Percentiles rank a stretch among this genome's conserved stretches.
Conservation (phyloP, 2,113 vertebrate genomes). For the Chaenogobius annularis region DNA sequence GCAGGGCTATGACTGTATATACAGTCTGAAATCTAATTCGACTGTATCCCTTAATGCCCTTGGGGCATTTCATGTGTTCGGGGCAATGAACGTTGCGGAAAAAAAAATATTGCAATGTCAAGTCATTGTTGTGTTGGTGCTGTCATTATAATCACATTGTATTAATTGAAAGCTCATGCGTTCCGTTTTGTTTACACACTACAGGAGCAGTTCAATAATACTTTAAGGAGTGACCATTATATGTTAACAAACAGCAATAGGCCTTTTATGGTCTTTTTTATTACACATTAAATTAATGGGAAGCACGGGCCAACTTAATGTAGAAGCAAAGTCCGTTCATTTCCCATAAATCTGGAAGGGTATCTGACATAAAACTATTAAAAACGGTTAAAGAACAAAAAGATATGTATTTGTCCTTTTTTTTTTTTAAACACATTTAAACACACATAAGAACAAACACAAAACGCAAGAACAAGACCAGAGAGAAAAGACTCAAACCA, state of each 20-base stretch:
- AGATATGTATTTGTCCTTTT: too few species aligned
- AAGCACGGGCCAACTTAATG: neutral
- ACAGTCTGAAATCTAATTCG: constrained; percentile 13
- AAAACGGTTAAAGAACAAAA: neutral
- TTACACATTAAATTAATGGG: neutral
- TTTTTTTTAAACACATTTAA: too few species aligned
- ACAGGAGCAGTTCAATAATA: neutral
- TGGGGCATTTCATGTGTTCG: constrained; percentile 19
- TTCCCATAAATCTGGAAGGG: neutral
- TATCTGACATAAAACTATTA: too few species aligned
- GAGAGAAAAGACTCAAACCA: too few species aligned
- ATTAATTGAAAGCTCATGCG: neutral
- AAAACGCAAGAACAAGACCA: too few species aligned
- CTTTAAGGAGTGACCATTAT: neutral
- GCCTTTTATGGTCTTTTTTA: neutral
- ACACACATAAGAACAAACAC: too few species aligned
- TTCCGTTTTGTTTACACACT: neutral
- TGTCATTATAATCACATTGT: neutral
- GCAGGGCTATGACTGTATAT: neutral
- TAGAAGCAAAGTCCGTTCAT: neutral
- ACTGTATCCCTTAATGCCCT: constrained; percentile 8
- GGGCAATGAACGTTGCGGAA: too few species aligned
- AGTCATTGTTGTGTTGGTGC: neutral
- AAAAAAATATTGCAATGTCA: neutral
- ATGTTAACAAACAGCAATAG: neutral